phyloP scores from a whole-genome alignment of 2,797 vertebrate species.

The Parauchenoglanis ngamensis region DNA sequence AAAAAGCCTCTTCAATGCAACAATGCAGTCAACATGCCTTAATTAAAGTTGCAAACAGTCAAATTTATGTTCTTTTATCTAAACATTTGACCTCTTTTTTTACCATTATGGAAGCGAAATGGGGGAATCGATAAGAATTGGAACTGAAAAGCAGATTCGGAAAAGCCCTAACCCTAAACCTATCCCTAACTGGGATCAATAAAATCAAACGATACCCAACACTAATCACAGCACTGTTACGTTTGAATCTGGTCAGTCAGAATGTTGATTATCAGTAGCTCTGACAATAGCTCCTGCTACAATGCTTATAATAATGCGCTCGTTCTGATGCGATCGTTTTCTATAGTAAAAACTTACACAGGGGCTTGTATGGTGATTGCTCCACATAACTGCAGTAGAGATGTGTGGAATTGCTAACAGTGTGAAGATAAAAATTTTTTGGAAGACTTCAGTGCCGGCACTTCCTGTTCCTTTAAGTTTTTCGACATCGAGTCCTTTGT shows the following conservation, averaged over 20 bases:
- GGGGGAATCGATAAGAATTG: no score
- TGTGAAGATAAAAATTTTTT: background rate
- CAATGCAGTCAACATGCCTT: no score
- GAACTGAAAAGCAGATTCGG: no score
- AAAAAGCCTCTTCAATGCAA: no score
- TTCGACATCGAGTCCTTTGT: background rate
- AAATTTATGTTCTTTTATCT: no score
- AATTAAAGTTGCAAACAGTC: no score
- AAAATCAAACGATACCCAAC: no score
- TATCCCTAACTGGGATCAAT: no score
- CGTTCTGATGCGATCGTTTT: background rate
- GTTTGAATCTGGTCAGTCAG: background rate
- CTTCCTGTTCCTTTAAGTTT: background rate
- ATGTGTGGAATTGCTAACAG: background rate
- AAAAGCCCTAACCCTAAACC: no score
- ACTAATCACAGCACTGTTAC: background rate
- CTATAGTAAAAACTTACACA: background rate
- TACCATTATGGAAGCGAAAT: no score
- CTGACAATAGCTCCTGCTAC: background rate
- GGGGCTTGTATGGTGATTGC: background rate
- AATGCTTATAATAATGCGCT: no score
- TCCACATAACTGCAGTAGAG: background rate
- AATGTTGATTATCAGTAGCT: background rate
- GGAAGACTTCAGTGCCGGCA: background rate
- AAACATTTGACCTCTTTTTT: no score